Evolutionary conservation across 2,888 invertebrate species (phyloP), one percentile per base, ranked within the genome.

Genomic region (Tortrix viridana): DNA sequence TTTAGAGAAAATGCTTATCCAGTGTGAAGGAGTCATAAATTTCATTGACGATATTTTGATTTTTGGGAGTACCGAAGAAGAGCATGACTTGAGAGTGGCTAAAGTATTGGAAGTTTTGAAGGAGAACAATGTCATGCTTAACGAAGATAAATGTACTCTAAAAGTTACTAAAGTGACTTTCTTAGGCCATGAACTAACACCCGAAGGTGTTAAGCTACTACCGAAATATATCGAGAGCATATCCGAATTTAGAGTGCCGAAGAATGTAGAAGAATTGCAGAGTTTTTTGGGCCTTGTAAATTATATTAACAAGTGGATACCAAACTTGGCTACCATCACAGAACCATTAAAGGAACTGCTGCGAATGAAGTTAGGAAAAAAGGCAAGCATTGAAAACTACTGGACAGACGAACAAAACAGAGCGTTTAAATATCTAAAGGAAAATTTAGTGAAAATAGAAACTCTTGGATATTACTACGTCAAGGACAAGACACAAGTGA

Each of bases 1-100:
- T 14, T 68, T 85, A 48, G 75, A 76, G 61, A 64, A 71, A 63
- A 70, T 82, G 5, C 48, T 85, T 3, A 41, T 47, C 46, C 71
- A 67, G 7, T 77, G 79, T 19, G 67, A 74, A 44, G 77, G 80
- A 1, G 74, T 71, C 1, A 55, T 80, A 14, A 82, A 82, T 47
- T 74, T 79, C 37, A 77, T 78, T 14, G 85, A 86, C 67, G 83
- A 85, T 69, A 81, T 87, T 44, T 58, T 82, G 2, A 66, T 86
- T n/a, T 75, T 20, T 37, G 60, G 60, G 4, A 23, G 7, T 0
- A 16, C 65, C 14, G 38, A 18, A 1, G 18, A 32, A 2, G 37
- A 52, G 9, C 37, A 52, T 20, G 32, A 52, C 12, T 1, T 0
- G 1, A 18, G 43, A 14, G 2, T 38, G 3, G 5, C 14, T 1